A percentile compares a stretch with the other conserved stretches of the same genome.
Conservation (phyloP, 1,140 invertebrate genomes). For the Notospermus geniculatus region DNA sequence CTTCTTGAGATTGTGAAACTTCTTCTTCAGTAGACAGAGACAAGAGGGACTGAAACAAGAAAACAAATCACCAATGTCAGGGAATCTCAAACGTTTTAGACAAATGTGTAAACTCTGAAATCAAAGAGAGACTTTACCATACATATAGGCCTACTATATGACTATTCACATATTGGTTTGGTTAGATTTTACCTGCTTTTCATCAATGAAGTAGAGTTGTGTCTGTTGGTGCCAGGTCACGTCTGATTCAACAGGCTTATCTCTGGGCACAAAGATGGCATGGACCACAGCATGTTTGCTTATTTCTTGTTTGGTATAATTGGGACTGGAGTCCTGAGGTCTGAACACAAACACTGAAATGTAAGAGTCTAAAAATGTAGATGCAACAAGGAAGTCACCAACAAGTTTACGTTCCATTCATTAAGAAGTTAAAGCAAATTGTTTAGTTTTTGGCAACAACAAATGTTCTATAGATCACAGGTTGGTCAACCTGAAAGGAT, state of each 20-base stretch:
- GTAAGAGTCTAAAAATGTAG: slow-evolving; percentile 14
- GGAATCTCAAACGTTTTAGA: no score
- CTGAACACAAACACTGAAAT: slow-evolving; percentile 64
- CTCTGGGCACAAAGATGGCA: slow-evolving; percentile 31
- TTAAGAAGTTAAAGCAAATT: no score
- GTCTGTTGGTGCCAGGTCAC: slow-evolving; percentile 28
- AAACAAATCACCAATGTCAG: no score
- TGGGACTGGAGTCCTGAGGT: slow-evolving; percentile 59
- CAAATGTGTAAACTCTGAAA: no score
- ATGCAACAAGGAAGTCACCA: no score
- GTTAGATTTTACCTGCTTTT: slow-evolving; percentile 18
- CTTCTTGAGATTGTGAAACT: not conserved
- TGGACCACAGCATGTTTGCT: slow-evolving; percentile 7
- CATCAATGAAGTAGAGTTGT: slow-evolving; percentile 33
- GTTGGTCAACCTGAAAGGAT: no score
- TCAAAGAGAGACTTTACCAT: no score
- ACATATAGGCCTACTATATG: no score
- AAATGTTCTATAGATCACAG: no score
- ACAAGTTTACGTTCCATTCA: no score
- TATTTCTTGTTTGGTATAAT: slow-evolving; percentile 34
- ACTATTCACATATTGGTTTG: not conserved
- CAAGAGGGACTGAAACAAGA: slow-evolving; percentile 16
- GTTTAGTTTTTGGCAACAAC: no score
- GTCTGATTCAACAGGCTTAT: not conserved
- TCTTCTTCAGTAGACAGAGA: slow-evolving; percentile 17